A percentile compares a stretch with the other conserved stretches of the same genome.
phyloP scores from a whole-genome alignment of 2,888 invertebrate genomes.

The Meliscaeva auricollis region DNA sequence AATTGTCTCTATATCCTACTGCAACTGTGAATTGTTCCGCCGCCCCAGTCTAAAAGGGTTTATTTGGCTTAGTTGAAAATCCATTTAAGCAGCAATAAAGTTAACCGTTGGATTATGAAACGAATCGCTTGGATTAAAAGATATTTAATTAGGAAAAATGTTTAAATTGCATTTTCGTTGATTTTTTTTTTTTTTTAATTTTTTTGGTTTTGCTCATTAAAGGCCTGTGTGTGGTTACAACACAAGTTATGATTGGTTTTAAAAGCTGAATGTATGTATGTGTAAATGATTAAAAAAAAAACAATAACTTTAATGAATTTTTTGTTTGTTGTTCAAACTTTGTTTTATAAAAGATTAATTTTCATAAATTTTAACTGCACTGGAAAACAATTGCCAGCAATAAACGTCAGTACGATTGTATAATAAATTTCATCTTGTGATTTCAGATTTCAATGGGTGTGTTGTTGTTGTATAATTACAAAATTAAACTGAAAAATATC shows the following conservation, averaged over 20 bases:
- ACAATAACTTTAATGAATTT: not conserved
- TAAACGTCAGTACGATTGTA: too few species aligned
- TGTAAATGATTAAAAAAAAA: not conserved
- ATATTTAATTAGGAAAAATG: slow-evolving; percentile 67
- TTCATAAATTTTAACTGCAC: not conserved
- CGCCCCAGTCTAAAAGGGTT: slow-evolving; percentile 17
- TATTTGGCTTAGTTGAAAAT: slow-evolving; percentile 46
- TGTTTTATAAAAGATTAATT: not conserved
- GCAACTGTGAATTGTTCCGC: slow-evolving; percentile 34
- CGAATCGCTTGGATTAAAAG: slow-evolving; percentile 58
- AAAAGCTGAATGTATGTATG: too few species aligned
- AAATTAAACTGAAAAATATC: too few species aligned
- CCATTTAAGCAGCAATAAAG: slow-evolving; percentile 64
- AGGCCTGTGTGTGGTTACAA: not conserved
- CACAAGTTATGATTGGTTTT: slow-evolving; percentile 27
- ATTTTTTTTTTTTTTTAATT: too few species aligned
- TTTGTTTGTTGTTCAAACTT: not conserved
- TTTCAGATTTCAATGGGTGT: too few species aligned
- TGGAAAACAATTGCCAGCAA: too few species aligned
- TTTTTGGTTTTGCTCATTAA: not conserved
- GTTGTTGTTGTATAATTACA: too few species aligned
- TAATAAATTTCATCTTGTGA: too few species aligned
- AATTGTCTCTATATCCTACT: slow-evolving; percentile 17
- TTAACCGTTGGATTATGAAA: slow-evolving; percentile 56
- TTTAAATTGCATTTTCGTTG: slow-evolving; percentile 28